Percentiles rank a stretch among this genome's conserved stretches.
Evolutionary conservation across 2,888 invertebrate genomes (phyloP).

Genomic region (Acrocyrtus sp.): DNA sequence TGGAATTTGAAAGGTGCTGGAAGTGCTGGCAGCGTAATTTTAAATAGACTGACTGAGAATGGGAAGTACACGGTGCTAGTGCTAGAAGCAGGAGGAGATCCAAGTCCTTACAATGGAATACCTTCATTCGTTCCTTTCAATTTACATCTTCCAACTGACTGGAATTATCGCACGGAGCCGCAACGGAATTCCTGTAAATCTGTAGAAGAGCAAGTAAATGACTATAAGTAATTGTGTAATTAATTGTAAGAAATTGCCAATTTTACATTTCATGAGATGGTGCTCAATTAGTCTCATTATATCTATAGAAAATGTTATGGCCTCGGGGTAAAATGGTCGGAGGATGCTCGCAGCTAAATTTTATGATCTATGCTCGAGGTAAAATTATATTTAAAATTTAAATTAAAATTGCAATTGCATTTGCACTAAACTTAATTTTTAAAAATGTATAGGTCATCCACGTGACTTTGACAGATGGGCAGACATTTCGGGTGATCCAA

Average conservation of each 20-base stretch:
- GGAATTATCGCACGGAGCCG: slow-evolving; percentile 26
- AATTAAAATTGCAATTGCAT: too few species aligned
- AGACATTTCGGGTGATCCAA: neutral
- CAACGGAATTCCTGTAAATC: slow-evolving; percentile 24
- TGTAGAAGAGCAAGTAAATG: slow-evolving; percentile 27
- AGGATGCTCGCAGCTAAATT: slow-evolving; percentile 31
- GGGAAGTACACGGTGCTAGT: slow-evolving; percentile 25
- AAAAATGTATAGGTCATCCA: too few species aligned
- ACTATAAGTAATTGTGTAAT: neutral
- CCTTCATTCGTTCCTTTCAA: slow-evolving; percentile 33
- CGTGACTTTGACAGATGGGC: slow-evolving; percentile 33
- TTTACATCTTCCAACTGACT: slow-evolving; percentile 29
- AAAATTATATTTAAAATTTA: too few species aligned
- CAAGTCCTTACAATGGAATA: slow-evolving; percentile 22
- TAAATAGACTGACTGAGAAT: slow-evolving; percentile 24
- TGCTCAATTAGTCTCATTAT: neutral
- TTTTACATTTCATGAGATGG: neutral
- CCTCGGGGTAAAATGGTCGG: slow-evolving; percentile 38
- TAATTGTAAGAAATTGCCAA: neutral
- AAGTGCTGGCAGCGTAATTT: slow-evolving; percentile 7
- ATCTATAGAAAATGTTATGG: slow-evolving; percentile 34
- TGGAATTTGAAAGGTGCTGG: slow-evolving; percentile 27
- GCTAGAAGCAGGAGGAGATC: slow-evolving; percentile 34
- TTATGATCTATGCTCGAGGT: slow-evolving; percentile 45
- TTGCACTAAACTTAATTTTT: too few species aligned